Evolutionary conservation across 2,888 invertebrate genomes (phyloP).

Genomic region (Nomada ruficornis): DNA sequence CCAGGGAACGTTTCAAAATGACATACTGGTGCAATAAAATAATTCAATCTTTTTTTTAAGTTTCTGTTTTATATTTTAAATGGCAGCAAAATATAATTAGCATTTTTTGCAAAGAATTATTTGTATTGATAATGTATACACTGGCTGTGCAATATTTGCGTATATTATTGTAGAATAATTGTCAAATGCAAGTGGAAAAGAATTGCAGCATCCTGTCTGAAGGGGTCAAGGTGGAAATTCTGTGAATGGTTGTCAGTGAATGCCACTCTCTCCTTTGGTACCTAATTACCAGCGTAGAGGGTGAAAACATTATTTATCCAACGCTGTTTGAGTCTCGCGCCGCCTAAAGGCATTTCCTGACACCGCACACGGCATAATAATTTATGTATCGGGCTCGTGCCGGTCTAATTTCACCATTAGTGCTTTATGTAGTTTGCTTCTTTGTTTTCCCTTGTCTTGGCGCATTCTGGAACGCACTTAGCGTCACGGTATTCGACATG

Average conservation of each 20-base stretch:
- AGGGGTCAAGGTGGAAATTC: conserved; percentile 14
- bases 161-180: too few species aligned
- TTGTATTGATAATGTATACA: too few species aligned
- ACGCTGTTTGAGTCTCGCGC: conserved; percentile 17
- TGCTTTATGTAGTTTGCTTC: neutral
- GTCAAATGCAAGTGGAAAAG: too few species aligned
- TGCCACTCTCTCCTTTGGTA: conserved; percentile 26
- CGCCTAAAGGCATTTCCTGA: conserved; percentile 16
- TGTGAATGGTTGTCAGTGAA: neutral
- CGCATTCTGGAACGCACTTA: neutral
- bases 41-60: too few species aligned
- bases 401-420: conserved; percentile 38
- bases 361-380: conserved; percentile 22
- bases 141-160: too few species aligned
- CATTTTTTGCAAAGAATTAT: too few species aligned
- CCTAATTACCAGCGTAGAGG: conserved; percentile 28
- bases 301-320: conserved; percentile 27
- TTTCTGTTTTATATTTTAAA: neutral
- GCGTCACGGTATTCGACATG: neutral
- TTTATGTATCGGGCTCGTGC: conserved; percentile 43
- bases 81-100: neutral
- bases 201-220: too few species aligned
- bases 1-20: too few species aligned
- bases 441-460: neutral
- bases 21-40: too few species aligned